A percentile compares a stretch with the other conserved stretches of the same genome.
These are phyloP conservation scores for Ophioninae sp. DNA, from an alignment of 2,888 invertebrate species.

Conservation along the genomic window DNA sequence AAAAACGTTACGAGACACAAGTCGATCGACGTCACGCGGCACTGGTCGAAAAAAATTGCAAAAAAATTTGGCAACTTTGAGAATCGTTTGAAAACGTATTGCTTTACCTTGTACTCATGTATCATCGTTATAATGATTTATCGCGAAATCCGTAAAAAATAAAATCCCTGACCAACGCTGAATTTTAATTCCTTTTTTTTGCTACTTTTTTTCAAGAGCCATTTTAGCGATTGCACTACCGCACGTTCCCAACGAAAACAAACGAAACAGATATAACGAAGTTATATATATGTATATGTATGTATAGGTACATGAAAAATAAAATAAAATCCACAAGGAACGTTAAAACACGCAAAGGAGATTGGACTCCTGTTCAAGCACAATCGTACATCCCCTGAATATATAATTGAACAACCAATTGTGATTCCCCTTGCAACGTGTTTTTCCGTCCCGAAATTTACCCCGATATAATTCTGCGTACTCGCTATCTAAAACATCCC, in stretches of 20 bases:
- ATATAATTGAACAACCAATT: slow-evolving; percentile 54
- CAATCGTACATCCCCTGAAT: slow-evolving; percentile 61
- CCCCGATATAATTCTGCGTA: slow-evolving; percentile 31
- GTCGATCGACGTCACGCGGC: slow-evolving; percentile 43
- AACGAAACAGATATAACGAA: slow-evolving; percentile 37
- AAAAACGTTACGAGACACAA: slow-evolving; percentile 51
- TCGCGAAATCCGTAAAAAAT: not conserved
- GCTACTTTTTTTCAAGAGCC: too few relatives aligned
- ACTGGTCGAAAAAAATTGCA: slow-evolving; percentile 57
- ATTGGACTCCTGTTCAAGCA: slow-evolving; percentile 48
- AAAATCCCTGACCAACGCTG: slow-evolving; percentile 10
- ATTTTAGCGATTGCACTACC: not conserved
- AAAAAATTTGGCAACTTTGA: slow-evolving; percentile 63
- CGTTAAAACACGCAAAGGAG: slow-evolving; percentile 27
- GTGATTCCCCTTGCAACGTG: slow-evolving; percentile 29
- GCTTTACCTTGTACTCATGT: slow-evolving; percentile 35
- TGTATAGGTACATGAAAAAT: slow-evolving; percentile 5
- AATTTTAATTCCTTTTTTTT: not conserved
- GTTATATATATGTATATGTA: not conserved
- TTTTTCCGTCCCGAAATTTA: slow-evolving; percentile 6
- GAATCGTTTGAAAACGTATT: slow-evolving; percentile 38
- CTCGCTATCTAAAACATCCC: slow-evolving; percentile 13
- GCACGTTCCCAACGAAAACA: slow-evolving; percentile 3
- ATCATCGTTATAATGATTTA: slow-evolving; percentile 28
- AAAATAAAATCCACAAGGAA: slow-evolving; percentile 46